Evolutionary conservation across 1,140 invertebrate genomes (phyloP).

Genomic region (Zaprionus taronus): DNA sequence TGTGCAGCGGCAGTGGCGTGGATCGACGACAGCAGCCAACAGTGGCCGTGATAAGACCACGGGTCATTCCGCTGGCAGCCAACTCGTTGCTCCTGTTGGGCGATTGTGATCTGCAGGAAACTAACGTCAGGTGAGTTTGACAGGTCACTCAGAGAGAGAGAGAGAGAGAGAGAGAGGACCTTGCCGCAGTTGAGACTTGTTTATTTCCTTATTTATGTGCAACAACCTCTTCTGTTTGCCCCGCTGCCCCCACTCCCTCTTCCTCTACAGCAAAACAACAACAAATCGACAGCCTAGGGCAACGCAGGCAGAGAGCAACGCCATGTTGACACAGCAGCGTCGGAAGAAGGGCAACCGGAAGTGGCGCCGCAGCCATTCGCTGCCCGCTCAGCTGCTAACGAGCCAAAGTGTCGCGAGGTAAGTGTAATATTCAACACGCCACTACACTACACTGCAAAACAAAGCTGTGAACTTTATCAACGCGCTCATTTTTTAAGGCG

Average conservation of each 20-base stretch:
- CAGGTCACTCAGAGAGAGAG: not conserved
- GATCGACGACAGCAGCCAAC: slow-evolving; percentile 45
- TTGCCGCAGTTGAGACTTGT: not conserved
- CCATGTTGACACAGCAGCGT: slow-evolving; percentile 12
- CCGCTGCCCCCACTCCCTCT: not conserved
- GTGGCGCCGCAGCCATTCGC: slow-evolving; percentile 34
- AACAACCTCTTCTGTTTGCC: not conserved
- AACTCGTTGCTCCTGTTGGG: slow-evolving; percentile 52
- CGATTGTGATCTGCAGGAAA: slow-evolving; percentile 45
- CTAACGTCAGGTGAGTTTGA: slow-evolving; percentile 31
- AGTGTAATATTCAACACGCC: slow-evolving; percentile 1
- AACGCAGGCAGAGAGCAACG: slow-evolving; percentile 2
- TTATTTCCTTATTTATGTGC: slow-evolving; percentile 8
- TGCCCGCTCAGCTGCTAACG: slow-evolving; percentile 21
- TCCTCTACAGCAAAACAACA: slow-evolving; percentile 7
- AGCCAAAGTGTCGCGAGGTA: slow-evolving; percentile 21
- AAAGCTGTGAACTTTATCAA: not conserved
- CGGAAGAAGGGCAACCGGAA: slow-evolving; percentile 28
- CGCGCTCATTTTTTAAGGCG: slow-evolving; percentile 5
- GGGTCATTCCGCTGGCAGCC: slow-evolving; percentile 38
- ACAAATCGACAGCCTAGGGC: slow-evolving; percentile 14
- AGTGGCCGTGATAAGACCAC: slow-evolving; percentile 41
- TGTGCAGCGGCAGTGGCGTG: slow-evolving; percentile 58
- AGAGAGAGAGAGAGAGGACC: not conserved
- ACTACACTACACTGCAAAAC: not conserved